phyloP scores from a whole-genome alignment of 1,140 invertebrate genomes.

The Rhopalosiphum maidis region DNA sequence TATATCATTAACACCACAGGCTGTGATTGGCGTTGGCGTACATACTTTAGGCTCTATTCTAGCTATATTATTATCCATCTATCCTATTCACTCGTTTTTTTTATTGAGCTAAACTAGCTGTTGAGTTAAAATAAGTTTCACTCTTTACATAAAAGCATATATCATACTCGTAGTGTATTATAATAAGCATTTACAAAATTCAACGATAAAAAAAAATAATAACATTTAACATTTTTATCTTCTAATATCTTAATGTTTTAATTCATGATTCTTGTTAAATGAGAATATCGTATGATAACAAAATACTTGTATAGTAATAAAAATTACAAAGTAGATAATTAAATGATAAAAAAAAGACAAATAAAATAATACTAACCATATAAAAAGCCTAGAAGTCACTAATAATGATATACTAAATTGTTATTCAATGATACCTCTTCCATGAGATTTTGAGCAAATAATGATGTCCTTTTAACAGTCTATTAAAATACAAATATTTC shows the following conservation, averaged over 20 bases:
- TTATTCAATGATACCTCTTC: background rate
- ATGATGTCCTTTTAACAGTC: background rate
- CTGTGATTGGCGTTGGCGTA: background rate
- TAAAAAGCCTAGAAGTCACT: background rate
- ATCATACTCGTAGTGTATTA: background rate
- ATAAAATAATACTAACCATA: background rate
- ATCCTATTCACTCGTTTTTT: background rate
- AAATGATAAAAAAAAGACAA: conserved; percentile 5
- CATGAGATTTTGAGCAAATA: background rate
- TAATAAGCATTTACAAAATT: background rate
- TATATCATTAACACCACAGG: background rate
- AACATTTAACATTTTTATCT: conserved; percentile 3
- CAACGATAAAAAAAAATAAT: background rate
- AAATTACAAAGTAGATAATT: background rate
- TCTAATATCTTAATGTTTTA: background rate
- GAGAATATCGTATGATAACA: background rate
- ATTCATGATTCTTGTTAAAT: background rate
- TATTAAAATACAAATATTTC: background rate
- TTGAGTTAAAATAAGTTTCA: background rate
- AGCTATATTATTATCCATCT: background rate
- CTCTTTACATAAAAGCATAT: background rate
- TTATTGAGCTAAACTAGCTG: background rate
- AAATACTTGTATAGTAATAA: background rate
- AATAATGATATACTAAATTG: background rate
- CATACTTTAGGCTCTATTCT: background rate